These are phyloP conservation scores for Ophion obscuratus DNA, from an alignment of 2,888 invertebrate genomes.

Conservation along the genomic window DNA sequence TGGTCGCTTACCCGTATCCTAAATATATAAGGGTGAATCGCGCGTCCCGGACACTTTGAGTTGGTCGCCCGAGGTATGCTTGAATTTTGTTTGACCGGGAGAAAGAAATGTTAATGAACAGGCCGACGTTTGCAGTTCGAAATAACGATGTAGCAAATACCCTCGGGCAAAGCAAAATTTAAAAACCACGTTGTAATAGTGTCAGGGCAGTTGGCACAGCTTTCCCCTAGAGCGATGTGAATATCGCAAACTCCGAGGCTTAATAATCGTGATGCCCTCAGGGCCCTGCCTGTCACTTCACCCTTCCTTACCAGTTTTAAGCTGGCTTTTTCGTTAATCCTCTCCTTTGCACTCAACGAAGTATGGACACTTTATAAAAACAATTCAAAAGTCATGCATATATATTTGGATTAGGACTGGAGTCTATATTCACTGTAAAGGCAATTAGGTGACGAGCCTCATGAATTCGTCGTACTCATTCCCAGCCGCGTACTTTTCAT, in stretches of 20 bases:
- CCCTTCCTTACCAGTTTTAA: background rate
- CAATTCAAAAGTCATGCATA: no score
- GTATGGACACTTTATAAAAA: background rate
- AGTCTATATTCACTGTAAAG: no score
- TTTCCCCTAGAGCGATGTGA: constrained; percentile 18
- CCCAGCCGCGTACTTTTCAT: no score
- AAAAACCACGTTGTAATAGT: background rate
- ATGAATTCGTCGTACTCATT: no score
- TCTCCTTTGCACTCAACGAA: constrained; percentile 8
- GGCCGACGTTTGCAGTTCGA: constrained; percentile 13
- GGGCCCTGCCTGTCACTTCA: constrained; percentile 19
- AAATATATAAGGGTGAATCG: background rate
- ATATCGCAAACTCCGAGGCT: constrained; percentile 48
- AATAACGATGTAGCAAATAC: constrained; percentile 12
- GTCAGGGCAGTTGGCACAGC: constrained; percentile 3
- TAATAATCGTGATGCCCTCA: constrained; percentile 38
- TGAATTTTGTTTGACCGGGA: constrained; percentile 42
- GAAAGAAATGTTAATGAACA: constrained; percentile 9
- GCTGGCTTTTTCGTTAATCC: background rate
- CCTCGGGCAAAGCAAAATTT: constrained; percentile 8
- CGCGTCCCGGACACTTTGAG: background rate
- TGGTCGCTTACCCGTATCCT: no score
- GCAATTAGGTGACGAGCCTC: no score
- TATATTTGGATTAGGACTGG: no score
- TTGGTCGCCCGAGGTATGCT: constrained; percentile 37